Evolutionary conservation across 1,140 invertebrate genomes (phyloP).

Genomic region (Drosophila ogumai): DNA sequence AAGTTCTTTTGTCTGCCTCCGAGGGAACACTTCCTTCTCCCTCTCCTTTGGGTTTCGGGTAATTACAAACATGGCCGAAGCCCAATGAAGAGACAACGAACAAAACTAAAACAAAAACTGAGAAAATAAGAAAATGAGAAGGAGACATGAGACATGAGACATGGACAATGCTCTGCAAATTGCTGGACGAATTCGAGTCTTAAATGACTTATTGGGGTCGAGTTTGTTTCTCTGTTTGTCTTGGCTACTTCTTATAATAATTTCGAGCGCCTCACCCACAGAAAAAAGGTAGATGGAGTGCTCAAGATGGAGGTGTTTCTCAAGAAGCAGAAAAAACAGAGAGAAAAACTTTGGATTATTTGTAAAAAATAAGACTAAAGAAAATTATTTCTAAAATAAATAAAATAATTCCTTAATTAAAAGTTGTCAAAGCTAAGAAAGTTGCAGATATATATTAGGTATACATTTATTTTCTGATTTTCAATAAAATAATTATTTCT

Average conservation of each 20-base stretch:
- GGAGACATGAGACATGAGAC: conserved; percentile 13
- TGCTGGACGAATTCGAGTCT: conserved; percentile 36
- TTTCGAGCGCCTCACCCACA: conserved; percentile 29
- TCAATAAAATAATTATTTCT: background rate
- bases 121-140: background rate
- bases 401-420: too few species aligned
- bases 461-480: background rate
- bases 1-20: conserved; percentile 2
- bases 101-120: conserved; percentile 2
- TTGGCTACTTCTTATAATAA: conserved; percentile 40
- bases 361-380: background rate
- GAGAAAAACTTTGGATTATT: background rate
- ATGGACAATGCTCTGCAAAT: conserved; percentile 27
- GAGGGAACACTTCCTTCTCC: background rate
- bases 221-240: conserved; percentile 31
- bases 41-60: conserved; percentile 14
- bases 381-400: too few species aligned
- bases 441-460: background rate
- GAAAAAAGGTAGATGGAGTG: conserved; percentile 1
- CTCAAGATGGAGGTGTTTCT: background rate
- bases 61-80: conserved; percentile 64
- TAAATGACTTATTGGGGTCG: conserved; percentile 40
- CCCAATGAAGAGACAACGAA: conserved; percentile 15
- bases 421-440: too few species aligned
- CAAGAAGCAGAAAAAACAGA: background rate